A percentile compares a stretch with the other conserved stretches of the same genome.
These are phyloP conservation scores for Crocallis elinguaria DNA, from an alignment of 2,888 invertebrate genomes.

Conservation along the genomic window DNA sequence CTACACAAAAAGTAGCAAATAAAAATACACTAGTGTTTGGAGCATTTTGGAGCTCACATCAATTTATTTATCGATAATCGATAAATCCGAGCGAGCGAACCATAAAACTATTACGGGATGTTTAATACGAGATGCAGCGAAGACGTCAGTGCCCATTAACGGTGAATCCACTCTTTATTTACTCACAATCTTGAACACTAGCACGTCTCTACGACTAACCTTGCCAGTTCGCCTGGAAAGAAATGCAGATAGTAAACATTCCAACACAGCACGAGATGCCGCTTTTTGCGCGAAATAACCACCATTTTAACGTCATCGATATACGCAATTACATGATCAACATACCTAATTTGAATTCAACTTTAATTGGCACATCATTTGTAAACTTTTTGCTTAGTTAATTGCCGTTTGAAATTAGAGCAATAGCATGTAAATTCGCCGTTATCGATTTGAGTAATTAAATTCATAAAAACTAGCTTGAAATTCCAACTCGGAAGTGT, in stretches of 20 bases:
- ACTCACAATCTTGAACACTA: constrained; percentile 60
- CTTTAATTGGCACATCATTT: constrained; percentile 59
- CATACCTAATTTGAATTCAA: constrained; percentile 56
- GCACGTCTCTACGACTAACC: constrained; percentile 34
- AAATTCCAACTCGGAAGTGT: constrained; percentile 52
- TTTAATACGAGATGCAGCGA: constrained; percentile 60
- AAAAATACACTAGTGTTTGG: not conserved
- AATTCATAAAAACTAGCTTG: constrained; percentile 52
- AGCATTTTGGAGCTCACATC: not conserved
- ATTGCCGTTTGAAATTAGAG: constrained; percentile 60
- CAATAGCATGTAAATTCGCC: constrained; percentile 54
- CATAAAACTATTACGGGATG: constrained; percentile 58
- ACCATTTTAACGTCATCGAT: constrained; percentile 57
- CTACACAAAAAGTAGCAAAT: not conserved
- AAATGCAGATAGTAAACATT: constrained; percentile 50
- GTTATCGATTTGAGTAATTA: constrained; percentile 47
- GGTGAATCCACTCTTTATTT: constrained; percentile 72
- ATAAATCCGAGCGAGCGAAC: constrained; percentile 38
- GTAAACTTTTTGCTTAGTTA: constrained; percentile 52
- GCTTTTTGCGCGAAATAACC: constrained; percentile 51
- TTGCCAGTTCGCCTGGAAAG: constrained; percentile 44
- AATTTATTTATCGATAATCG: constrained; percentile 47
- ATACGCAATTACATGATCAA: constrained; percentile 56
- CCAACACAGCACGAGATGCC: constrained; percentile 39
- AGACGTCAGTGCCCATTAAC: constrained; percentile 72